These are phyloP conservation scores for Laodelphax striatellus DNA, from an alignment of 1,140 invertebrate species.

Conservation along the genomic window DNA sequence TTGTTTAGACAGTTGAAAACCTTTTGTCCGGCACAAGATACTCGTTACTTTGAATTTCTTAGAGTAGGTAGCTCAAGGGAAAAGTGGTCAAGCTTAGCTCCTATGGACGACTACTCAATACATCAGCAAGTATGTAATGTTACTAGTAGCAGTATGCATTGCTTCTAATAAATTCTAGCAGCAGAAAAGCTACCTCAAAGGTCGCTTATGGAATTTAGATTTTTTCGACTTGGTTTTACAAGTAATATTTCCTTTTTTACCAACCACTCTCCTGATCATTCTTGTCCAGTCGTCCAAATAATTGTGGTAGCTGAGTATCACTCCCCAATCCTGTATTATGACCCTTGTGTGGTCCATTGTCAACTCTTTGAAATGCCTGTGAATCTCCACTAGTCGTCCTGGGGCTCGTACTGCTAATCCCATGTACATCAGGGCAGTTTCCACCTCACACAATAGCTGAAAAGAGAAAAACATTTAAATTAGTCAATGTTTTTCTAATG, in stretches of 20 bases:
- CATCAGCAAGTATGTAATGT: too few species aligned
- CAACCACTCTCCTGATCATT: constrained; percentile 27
- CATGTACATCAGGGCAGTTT: constrained; percentile 31
- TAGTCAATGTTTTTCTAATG: too few species aligned
- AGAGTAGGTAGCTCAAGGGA: too few species aligned
- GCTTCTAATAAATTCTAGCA: too few species aligned
- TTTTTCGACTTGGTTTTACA: constrained; percentile 13
- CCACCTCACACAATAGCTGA: constrained; percentile 38
- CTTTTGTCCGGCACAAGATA: too few species aligned
- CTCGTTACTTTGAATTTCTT: too few species aligned
- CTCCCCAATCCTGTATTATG: constrained; percentile 35
- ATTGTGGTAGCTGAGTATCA: constrained; percentile 30
- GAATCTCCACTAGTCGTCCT: constrained; percentile 15
- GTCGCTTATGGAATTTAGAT: too few species aligned
- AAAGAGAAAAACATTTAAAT: not conserved
- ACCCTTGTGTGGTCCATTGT: constrained; percentile 30
- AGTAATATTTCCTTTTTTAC: constrained; percentile 25
- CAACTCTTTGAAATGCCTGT: constrained; percentile 29
- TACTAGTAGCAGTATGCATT: too few species aligned
- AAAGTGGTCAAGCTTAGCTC: too few species aligned
- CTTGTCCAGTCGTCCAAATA: constrained; percentile 35
- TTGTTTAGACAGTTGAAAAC: too few species aligned
- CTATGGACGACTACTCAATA: too few species aligned
- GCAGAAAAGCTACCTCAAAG: too few species aligned
- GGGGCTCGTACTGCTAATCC: constrained; percentile 23